A percentile compares a stretch with the other conserved stretches of the same genome.
phyloP scores from a whole-genome alignment of 2,888 invertebrate genomes.

The Noctua comes region DNA sequence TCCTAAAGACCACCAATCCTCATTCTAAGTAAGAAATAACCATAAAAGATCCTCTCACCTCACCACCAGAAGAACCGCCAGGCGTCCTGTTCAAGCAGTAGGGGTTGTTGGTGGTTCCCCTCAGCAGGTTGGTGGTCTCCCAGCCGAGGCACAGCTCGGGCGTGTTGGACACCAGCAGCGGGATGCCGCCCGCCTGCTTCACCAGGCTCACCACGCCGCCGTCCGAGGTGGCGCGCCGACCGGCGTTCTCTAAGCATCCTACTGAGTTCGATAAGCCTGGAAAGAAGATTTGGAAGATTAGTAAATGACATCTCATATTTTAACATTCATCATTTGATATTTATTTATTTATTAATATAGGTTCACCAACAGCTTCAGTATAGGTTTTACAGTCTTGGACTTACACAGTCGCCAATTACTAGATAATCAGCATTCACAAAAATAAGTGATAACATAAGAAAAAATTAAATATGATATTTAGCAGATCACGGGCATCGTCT shows the following conservation, averaged over 20 bases:
- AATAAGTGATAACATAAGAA: too few relatives aligned
- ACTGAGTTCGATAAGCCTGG: constrained; percentile 93
- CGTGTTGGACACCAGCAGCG: constrained; percentile 95
- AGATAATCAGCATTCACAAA: too few relatives aligned
- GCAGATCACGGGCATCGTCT: neutral
- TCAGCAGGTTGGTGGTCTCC: constrained; percentile 95
- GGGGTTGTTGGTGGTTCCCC: constrained; percentile 95
- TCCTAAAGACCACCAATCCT: neutral
- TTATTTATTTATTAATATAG: too few relatives aligned
- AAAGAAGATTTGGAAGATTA: neutral
- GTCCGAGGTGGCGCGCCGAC: constrained; percentile 90
- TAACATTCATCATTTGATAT: neutral
- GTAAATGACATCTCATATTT: neutral
- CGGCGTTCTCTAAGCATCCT: constrained; percentile 90
- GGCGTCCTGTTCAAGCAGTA: constrained; percentile 93
- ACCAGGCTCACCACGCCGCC: constrained; percentile 92
- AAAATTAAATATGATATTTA: neutral
- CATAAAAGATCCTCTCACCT: constrained; percentile 87
- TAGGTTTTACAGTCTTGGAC: too few relatives aligned
- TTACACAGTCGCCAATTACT: too few relatives aligned
- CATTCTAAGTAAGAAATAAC: neutral
- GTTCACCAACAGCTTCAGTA: too few relatives aligned
- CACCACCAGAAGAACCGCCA: constrained; percentile 97
- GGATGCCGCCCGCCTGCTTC: constrained; percentile 94
- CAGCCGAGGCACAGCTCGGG: constrained; percentile 97